Conservation (phyloP, 2,113 vertebrate species). For the Apteryx mantelli region DNA sequence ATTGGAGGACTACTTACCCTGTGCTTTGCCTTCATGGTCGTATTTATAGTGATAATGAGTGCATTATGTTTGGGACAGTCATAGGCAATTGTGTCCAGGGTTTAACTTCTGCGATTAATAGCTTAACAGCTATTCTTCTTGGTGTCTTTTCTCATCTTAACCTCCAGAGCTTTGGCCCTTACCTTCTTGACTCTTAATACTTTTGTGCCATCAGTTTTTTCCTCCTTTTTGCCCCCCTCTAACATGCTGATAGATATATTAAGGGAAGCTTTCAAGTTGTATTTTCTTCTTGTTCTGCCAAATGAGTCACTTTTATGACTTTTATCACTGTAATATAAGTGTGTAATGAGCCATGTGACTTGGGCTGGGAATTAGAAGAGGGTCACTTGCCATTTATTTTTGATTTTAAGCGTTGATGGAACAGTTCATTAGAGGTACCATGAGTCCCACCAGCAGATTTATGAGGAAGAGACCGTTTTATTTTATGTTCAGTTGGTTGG, state of each 20-base stretch:
- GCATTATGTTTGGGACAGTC: not conserved
- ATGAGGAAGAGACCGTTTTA: not conserved
- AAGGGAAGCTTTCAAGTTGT: not conserved
- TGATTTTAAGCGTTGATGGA: not conserved
- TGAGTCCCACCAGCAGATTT: not conserved
- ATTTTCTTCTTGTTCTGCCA: not conserved
- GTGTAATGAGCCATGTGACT: constrained; percentile 42
- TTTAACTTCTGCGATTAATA: constrained; percentile 9
- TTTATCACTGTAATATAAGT: constrained; percentile 11
- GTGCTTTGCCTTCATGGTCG: not conserved
- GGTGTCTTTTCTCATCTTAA: not conserved
- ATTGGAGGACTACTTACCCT: not conserved
- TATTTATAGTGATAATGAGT: not conserved
- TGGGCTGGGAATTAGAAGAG: not conserved
- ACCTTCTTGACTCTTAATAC: not conserved
- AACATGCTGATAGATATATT: not conserved
- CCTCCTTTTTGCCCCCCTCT: not conserved
- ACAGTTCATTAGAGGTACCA: not conserved
- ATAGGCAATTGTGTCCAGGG: not conserved
- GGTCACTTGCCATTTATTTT: not conserved
- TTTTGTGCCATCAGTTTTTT: not conserved
- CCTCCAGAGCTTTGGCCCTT: not conserved
- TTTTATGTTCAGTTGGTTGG: not conserved
- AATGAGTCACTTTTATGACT: not conserved
- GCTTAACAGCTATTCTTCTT: not conserved